Conservation (phyloP, 2,113 vertebrate species). For the Mionectes macconnelli region DNA sequence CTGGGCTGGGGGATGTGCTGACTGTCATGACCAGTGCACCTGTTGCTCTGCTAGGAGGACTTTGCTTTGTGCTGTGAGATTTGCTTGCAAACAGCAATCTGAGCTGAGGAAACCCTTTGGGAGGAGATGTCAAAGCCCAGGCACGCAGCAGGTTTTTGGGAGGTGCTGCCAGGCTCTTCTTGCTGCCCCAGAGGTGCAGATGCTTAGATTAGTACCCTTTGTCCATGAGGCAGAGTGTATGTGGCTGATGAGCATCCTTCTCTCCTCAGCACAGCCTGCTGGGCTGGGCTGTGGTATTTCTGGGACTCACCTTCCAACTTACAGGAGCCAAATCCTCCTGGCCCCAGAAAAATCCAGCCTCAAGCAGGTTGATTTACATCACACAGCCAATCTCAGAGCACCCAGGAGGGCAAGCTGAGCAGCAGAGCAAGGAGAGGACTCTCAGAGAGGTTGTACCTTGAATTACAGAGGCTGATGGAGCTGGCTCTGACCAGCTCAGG, state of each 20-base stretch:
- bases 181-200: neutral
- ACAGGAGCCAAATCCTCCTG: neutral
- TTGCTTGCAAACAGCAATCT: neutral
- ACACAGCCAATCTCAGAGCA: neutral
- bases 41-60: neutral
- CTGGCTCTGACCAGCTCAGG: neutral
- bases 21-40: fast-evolving
- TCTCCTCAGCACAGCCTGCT: neutral
- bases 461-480: neutral
- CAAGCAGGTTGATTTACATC: neutral
- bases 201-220: neutral
- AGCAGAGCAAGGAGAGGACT: neutral
- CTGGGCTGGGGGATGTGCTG: neutral
- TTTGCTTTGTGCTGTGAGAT: neutral
- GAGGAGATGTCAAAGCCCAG: neutral
- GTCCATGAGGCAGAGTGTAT: neutral
- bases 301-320: neutral
- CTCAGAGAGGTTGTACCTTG: neutral
- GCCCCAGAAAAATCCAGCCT: neutral
- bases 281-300: neutral
- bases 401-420: neutral
- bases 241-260: neutral
- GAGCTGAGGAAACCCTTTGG: neutral
- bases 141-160: neutral
- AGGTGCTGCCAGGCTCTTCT: neutral